A percentile compares a stretch with the other conserved stretches of the same genome.
Evolutionary conservation across 2,113 vertebrate genomes (phyloP).

Genomic region (Archilochus colubris): DNA sequence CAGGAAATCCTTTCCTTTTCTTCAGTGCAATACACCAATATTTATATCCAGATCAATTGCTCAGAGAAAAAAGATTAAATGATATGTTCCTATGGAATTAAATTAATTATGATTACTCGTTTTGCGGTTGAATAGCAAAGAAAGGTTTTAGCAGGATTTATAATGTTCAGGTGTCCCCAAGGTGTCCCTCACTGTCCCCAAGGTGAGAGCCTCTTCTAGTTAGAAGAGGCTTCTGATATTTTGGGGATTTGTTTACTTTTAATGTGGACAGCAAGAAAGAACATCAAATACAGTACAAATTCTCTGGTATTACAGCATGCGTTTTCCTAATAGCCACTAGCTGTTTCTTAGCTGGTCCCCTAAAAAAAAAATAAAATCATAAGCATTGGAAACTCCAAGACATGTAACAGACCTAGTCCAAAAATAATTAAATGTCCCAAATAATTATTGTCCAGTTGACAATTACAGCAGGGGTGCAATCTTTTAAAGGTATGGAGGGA

Average conservation of each 20-base stretch:
- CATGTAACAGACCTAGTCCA: neutral
- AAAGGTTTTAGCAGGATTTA: neutral
- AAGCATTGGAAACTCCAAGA: neutral
- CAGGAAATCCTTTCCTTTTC: neutral
- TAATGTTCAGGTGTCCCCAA: neutral
- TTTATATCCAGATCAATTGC: neutral
- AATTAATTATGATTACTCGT: neutral
- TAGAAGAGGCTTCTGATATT: neutral
- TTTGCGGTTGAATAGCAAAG: neutral
- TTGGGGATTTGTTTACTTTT: neutral
- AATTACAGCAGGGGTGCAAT: neutral
- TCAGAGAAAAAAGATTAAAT: neutral
- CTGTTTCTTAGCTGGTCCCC: neutral
- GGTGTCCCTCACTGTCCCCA: neutral
- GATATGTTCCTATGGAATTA: neutral
- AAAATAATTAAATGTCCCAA: constrained; percentile 41
- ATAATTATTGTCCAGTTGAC: constrained; percentile 26
- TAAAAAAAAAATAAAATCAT: neutral
- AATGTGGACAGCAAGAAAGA: neutral
- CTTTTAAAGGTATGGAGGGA: neutral
- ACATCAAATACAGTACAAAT: neutral
- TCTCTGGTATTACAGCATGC: neutral
- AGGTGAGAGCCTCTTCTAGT: neutral
- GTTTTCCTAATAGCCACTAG: neutral
- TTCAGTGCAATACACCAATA: neutral